phyloP scores from a whole-genome alignment of 2,113 vertebrate genomes.

The Hippocampus abdominalis region DNA sequence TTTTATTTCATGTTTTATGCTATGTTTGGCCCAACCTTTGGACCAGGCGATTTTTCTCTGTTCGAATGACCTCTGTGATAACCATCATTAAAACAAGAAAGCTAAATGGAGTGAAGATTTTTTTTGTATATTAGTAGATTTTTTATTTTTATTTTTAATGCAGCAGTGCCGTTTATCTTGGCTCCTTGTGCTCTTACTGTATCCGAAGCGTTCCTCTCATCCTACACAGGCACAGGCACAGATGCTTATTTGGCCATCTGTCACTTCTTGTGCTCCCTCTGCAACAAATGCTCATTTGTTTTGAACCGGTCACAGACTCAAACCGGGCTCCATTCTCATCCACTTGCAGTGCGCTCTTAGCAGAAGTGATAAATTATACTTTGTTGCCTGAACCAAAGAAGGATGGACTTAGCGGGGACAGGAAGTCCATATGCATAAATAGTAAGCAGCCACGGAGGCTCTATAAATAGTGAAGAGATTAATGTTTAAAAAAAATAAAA shows the following conservation, averaged over 20 bases:
- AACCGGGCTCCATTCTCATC: slow-evolving; percentile 9
- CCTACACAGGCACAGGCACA: slow-evolving; percentile 19
- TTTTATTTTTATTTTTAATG: neutral
- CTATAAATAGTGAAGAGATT: slow-evolving; percentile 62
- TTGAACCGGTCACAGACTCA: slow-evolving; percentile 12
- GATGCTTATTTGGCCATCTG: slow-evolving; percentile 35
- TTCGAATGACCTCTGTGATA: neutral
- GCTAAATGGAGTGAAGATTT: neutral
- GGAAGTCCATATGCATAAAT: slow-evolving; percentile 52
- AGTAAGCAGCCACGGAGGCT: slow-evolving; percentile 20
- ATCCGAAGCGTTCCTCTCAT: slow-evolving; percentile 43
- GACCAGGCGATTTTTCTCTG: neutral
- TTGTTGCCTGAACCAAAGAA: slow-evolving; percentile 31
- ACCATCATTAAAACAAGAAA: neutral
- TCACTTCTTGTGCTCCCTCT: slow-evolving; percentile 22
- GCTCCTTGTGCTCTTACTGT: slow-evolving; percentile 13
- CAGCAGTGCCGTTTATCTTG: slow-evolving; percentile 1
- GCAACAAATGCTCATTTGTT: slow-evolving; percentile 13
- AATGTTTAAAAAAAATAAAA: slow-evolving; percentile 10
- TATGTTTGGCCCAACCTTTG: neutral
- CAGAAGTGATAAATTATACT: slow-evolving; percentile 27
- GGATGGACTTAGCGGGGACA: slow-evolving; percentile 43
- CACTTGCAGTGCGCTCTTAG: slow-evolving; percentile 22
- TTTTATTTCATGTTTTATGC: no score
- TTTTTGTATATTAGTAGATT: neutral